phyloP scores from a whole-genome alignment of 2,113 vertebrate genomes.

The Sprattus sprattus region DNA sequence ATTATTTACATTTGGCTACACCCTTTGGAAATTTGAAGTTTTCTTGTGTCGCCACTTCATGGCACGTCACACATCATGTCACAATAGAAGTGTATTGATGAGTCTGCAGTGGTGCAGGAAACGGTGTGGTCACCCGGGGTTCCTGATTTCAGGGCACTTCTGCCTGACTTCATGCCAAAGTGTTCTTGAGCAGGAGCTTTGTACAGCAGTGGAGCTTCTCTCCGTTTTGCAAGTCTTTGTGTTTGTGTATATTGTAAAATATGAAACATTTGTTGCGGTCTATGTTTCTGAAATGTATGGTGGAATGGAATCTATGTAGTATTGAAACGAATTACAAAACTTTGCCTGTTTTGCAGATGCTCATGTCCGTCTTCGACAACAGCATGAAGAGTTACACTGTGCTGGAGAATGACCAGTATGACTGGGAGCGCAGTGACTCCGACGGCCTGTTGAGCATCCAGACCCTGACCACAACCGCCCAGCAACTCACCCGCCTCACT shows the following conservation, averaged over 20 bases:
- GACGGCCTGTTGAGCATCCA: slow-evolving; percentile 85
- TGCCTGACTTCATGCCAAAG: neutral
- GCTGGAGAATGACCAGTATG: slow-evolving; percentile 90
- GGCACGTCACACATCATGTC: neutral
- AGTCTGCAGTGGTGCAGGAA: neutral
- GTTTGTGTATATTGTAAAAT: no score
- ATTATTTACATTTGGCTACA: neutral
- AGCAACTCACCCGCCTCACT: slow-evolving; percentile 91
- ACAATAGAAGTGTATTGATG: neutral
- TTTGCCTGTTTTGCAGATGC: slow-evolving; percentile 73
- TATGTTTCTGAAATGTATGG: no score
- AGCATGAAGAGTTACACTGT: slow-evolving; percentile 90
- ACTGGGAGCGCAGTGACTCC: slow-evolving; percentile 93
- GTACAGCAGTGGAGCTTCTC: no score
- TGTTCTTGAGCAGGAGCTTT: neutral
- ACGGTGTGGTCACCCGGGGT: neutral
- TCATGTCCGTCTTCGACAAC: slow-evolving; percentile 91
- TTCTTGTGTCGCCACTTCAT: no score
- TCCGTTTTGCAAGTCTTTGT: no score
- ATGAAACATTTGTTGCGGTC: no score
- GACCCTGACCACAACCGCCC: slow-evolving; percentile 83
- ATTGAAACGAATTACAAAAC: no score
- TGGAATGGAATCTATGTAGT: no score
- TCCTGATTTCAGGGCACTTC: neutral
- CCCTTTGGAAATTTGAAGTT: neutral